phyloP scores from a whole-genome alignment of 23 tunicate genomes.

The Halocynthia aurantium region DNA sequence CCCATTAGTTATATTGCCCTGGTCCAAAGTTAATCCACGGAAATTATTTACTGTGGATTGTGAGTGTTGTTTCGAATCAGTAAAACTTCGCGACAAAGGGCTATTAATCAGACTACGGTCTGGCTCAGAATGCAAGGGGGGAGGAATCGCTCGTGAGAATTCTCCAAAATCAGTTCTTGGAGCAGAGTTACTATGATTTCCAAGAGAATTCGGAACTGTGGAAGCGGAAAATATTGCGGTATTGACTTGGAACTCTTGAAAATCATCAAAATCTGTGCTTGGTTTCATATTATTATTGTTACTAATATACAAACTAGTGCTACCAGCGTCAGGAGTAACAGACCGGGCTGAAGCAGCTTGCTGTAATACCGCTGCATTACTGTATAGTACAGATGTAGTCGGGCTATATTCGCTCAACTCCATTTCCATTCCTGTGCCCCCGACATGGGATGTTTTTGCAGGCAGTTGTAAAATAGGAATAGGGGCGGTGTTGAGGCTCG shows the following conservation, averaged over 20 bases:
- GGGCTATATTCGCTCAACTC: neutral
- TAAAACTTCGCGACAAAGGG: neutral
- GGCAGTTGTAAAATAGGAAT: slow-evolving; percentile 2
- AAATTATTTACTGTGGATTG: too few species aligned
- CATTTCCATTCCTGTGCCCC: neutral
- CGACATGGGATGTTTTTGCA: neutral
- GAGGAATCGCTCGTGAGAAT: neutral
- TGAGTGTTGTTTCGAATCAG: too few species aligned
- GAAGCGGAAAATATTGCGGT: too few species aligned
- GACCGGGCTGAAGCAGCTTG: neutral
- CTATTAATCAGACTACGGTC: slow-evolving; percentile 8
- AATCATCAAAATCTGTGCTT: too few species aligned
- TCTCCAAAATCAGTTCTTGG: neutral
- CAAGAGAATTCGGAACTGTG: neutral
- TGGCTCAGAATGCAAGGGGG: neutral
- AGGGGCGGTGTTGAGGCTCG: slow-evolving; percentile 10
- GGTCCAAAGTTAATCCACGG: too few species aligned
- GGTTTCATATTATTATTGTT: neutral
- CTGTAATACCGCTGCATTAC: neutral
- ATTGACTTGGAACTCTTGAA: slow-evolving; percentile 44
- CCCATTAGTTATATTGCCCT: too few species aligned
- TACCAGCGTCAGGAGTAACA: neutral
- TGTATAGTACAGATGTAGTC: neutral
- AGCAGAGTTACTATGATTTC: neutral
- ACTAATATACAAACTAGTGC: neutral